phyloP scores from a whole-genome alignment of 2,113 vertebrate species.

The Sphyrna mokarran region DNA sequence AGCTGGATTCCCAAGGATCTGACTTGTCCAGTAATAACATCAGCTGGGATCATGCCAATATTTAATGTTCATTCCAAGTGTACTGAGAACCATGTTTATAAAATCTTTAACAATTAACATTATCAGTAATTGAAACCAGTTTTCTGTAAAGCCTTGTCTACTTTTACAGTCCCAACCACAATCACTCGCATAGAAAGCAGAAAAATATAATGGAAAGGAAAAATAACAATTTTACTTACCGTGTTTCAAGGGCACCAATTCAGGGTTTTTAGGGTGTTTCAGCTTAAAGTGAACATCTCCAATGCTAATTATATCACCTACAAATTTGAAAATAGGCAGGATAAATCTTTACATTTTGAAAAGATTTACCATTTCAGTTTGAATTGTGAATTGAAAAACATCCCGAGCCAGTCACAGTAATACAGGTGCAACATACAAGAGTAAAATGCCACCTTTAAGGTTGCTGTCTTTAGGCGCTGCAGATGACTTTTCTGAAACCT shows the following conservation, averaged over 20 bases:
- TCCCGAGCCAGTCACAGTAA: not conserved
- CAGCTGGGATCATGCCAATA: too few species aligned
- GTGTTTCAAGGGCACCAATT: slow-evolving; percentile 87
- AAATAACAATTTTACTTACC: slow-evolving; percentile 59
- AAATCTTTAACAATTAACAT: not conserved
- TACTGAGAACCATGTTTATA: too few species aligned
- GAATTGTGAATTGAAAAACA: slow-evolving; percentile 20
- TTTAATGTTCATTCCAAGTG: too few species aligned
- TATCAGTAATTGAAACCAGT: not conserved
- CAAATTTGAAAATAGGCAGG: slow-evolving; percentile 45
- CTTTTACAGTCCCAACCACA: not conserved
- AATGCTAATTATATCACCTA: slow-evolving; percentile 86
- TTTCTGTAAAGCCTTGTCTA: not conserved
- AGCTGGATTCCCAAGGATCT: too few species aligned
- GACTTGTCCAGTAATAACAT: too few species aligned
- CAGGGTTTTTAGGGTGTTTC: slow-evolving; percentile 78
- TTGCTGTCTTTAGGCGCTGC: not conserved
- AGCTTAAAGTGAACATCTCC: slow-evolving; percentile 81
- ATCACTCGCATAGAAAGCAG: not conserved
- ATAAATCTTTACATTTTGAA: not conserved
- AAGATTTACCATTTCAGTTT: not conserved
- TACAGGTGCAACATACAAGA: not conserved
- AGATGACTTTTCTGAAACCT: not conserved
- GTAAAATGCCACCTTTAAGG: not conserved
- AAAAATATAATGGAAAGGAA: not conserved